Evolutionary conservation across 2,888 invertebrate species (phyloP).

Genomic region (Tubulanus polymorphus): DNA sequence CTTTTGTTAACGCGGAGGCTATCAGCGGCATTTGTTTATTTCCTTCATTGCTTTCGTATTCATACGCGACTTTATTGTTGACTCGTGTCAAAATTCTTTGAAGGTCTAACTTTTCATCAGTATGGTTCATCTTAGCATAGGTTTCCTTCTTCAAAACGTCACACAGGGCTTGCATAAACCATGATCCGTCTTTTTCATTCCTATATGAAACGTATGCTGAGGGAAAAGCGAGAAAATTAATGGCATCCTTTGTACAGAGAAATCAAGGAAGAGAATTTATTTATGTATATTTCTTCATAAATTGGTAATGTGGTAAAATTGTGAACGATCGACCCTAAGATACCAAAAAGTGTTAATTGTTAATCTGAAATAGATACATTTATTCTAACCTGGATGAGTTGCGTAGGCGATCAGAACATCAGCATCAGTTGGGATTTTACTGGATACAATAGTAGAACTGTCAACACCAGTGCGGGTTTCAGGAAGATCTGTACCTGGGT

Average conservation of each 20-base stretch:
- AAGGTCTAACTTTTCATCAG: slow-evolving; percentile 28
- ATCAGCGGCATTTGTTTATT: slow-evolving; percentile 49
- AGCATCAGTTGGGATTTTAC: slow-evolving; percentile 54
- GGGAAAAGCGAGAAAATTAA: no score
- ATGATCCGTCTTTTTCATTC: slow-evolving; percentile 48
- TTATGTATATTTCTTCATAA: no score
- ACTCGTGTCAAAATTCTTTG: slow-evolving; percentile 48
- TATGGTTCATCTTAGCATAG: slow-evolving; percentile 33
- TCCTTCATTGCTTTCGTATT: slow-evolving; percentile 43
- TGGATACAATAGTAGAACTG: no score
- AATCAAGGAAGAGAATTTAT: no score
- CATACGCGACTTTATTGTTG: slow-evolving; percentile 45
- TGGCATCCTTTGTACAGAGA: no score
- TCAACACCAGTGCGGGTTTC: no score
- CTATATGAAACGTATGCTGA: slow-evolving; percentile 49
- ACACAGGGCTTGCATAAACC: slow-evolving; percentile 50
- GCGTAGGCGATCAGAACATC: slow-evolving; percentile 51
- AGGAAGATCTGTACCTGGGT: slow-evolving; percentile 31
- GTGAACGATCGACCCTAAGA: no score
- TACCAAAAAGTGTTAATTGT: no score
- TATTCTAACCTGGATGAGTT: slow-evolving; percentile 60
- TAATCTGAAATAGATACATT: no score
- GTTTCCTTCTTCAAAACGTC: slow-evolving; percentile 31
- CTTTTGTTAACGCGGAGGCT: slow-evolving; percentile 47
- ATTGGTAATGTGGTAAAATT: no score